Conservation (phyloP, 2,797 vertebrate species). For the Lophius americanus region DNA sequence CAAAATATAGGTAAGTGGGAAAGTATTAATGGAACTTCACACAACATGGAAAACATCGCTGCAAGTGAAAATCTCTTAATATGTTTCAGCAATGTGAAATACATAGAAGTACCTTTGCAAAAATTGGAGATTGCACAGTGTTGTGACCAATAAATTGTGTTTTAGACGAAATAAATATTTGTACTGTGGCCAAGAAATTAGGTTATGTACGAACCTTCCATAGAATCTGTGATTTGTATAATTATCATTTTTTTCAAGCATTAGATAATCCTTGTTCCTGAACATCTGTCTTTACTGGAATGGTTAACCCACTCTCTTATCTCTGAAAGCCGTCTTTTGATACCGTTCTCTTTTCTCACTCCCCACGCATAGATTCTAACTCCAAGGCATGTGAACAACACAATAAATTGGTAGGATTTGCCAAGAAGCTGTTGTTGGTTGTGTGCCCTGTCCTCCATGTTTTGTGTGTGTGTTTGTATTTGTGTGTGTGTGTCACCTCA, state of each 20-base stretch:
- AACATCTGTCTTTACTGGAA: slow-evolving; percentile 10
- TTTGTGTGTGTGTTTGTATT: slow-evolving; percentile 3
- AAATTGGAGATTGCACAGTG: too few species aligned
- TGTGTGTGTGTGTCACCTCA: slow-evolving; percentile 13
- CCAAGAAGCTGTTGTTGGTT: slow-evolving; percentile 32
- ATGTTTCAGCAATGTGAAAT: too few species aligned
- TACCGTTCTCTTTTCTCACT: slow-evolving; percentile 43
- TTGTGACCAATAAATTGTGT: too few species aligned
- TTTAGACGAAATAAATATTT: too few species aligned
- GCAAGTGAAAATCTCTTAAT: too few species aligned
- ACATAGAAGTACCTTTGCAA: too few species aligned
- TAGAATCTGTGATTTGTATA: too few species aligned
- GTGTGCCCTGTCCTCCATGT: slow-evolving; percentile 3
- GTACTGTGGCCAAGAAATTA: too few species aligned
- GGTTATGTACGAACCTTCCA: too few species aligned
- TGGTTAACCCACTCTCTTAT: slow-evolving; percentile 1
- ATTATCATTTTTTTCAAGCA: background rate
- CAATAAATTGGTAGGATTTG: slow-evolving; percentile 37
- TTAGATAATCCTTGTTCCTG: slow-evolving; percentile 23
- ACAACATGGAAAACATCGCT: too few species aligned
- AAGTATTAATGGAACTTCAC: too few species aligned
- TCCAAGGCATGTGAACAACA: slow-evolving; percentile 47
- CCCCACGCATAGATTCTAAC: slow-evolving; percentile 29
- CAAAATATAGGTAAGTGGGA: too few species aligned
- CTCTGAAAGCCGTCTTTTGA: slow-evolving; percentile 24